Evolutionary conservation across 2,888 invertebrate species (phyloP).

Genomic region (Tipula helvola): DNA sequence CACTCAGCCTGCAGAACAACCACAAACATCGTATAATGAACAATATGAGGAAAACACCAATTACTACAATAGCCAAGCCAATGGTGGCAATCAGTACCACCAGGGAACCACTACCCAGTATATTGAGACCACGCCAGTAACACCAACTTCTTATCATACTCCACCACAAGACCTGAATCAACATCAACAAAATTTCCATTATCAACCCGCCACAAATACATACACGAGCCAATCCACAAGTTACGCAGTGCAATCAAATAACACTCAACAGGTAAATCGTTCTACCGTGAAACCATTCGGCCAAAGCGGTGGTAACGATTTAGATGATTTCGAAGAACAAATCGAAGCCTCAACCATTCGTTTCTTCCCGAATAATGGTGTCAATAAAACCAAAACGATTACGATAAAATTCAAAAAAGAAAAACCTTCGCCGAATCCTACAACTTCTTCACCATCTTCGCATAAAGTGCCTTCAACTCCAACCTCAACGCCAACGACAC

Average conservation of each 20-base stretch:
- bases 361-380: slow-evolving; percentile 28
- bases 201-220: background rate
- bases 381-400: slow-evolving; percentile 30
- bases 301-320: background rate
- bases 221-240: background rate
- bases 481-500: background rate
- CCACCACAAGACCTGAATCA: background rate
- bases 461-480: slow-evolving; percentile 11
- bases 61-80: background rate
- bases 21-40: background rate
- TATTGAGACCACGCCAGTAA: background rate
- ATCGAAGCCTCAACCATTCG: slow-evolving; percentile 31
- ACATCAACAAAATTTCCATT: background rate
- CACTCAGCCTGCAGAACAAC: background rate
- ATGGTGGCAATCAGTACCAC: background rate
- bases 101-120: background rate
- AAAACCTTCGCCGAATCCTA: slow-evolving; percentile 13
- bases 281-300: background rate
- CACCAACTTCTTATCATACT: background rate
- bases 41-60: background rate
- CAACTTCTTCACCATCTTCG: background rate
- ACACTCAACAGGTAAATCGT: background rate
- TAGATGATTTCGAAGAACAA: slow-evolving; percentile 26
- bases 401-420: slow-evolving; percentile 32
- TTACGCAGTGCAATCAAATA: background rate